Evolutionary conservation across 2,113 vertebrate species (phyloP).

Genomic region (Chelonoidis abingdonii): DNA sequence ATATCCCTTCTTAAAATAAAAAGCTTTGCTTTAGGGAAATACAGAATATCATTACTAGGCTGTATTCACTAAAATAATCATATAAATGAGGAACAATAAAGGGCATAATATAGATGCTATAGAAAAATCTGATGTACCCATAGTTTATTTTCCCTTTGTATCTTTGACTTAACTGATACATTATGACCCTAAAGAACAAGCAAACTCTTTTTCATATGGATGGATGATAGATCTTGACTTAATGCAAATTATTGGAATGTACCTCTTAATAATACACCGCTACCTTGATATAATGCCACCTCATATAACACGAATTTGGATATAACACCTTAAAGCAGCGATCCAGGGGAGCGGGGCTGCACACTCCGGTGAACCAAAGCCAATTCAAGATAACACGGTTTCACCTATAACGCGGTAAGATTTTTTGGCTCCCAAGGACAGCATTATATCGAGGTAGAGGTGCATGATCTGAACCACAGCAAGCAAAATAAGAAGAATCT

Average conservation of each 20-base stretch:
- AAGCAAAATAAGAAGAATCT: neutral
- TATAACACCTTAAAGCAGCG: no score
- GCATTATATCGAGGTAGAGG: no score
- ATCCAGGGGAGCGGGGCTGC: no score
- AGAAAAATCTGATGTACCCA: neutral
- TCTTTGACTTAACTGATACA: neutral
- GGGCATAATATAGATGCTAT: neutral
- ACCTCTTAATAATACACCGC: neutral
- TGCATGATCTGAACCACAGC: neutral
- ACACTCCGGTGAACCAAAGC: no score
- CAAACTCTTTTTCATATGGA: neutral
- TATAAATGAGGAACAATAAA: neutral
- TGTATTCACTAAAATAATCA: neutral
- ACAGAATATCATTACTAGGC: neutral
- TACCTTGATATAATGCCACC: no score
- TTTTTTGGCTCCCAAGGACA: no score
- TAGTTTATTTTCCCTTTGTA: neutral
- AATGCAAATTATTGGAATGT: neutral
- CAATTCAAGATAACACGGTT: no score
- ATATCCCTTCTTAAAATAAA: neutral
- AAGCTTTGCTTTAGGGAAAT: neutral
- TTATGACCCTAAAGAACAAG: neutral
- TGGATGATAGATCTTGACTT: neutral
- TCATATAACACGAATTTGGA: no score
- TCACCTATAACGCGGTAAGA: no score